phyloP scores from a whole-genome alignment of 2,113 vertebrate genomes.

The Neotoma lepida region DNA sequence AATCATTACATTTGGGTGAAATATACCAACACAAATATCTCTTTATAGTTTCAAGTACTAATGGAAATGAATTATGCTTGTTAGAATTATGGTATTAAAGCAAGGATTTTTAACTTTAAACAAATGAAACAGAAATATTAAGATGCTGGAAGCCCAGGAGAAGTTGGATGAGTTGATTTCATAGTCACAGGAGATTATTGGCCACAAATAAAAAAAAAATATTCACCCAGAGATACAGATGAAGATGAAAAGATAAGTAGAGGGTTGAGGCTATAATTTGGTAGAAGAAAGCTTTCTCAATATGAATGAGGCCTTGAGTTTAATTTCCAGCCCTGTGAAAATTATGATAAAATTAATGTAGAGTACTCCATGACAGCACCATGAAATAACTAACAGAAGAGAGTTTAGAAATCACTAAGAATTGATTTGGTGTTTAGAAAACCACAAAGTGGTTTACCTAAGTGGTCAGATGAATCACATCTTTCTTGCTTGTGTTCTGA shows the following conservation, averaged over 20 bases:
- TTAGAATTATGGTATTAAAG: conserved; percentile 15
- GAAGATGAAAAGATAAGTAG: neutral
- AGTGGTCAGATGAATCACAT: neutral
- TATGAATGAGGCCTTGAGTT: neutral
- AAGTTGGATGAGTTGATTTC: neutral
- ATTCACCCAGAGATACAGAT: neutral
- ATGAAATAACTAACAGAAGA: neutral
- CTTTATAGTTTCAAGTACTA: neutral
- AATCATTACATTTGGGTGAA: neutral
- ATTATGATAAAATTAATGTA: neutral
- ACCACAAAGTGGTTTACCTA: neutral
- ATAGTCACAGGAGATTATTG: neutral
- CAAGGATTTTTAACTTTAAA: neutral
- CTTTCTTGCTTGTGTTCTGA: neutral
- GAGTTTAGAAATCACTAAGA: neutral
- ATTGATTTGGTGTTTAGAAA: conserved; percentile 9
- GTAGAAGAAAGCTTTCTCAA: neutral
- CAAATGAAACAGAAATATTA: neutral
- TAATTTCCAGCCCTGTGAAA: neutral
- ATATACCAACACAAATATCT: neutral
- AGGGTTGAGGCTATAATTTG: no score
- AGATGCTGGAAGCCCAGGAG: neutral
- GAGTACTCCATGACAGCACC: neutral
- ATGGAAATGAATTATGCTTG: neutral
- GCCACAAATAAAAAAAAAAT: neutral